Base-by-base conservation (phyloP, 2,113 vertebrate genomes). In the Kryptolebias marmoratus region DNA sequence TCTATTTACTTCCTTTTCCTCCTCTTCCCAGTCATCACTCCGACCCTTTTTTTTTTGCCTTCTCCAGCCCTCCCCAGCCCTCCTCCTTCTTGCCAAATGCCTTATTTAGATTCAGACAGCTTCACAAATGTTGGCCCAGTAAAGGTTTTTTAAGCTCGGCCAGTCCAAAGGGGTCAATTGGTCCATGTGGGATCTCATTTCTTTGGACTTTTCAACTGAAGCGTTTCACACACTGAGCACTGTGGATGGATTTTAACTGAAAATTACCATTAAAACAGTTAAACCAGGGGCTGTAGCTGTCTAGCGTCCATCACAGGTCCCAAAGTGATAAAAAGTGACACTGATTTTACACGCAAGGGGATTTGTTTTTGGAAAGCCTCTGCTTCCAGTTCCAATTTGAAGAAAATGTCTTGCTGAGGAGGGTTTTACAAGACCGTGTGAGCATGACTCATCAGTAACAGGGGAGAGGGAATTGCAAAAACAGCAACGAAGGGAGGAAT, bases 81-180 rank as follows among this genome's bases (percentile, higher is more conserved):
- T 71, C 16, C 52, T 48, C 16, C 27, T 71, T 47, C 44, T 65
- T 81, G 73, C 75, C 69, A 83, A 81, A 65, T 4, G 50, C 55
- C 68, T 67, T 58, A 76, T 80, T 84, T 71, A 67, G 68, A 74
- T 75, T 64, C 48, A 16, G 53, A 53, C 73, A 58, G 61, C 57
- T 63, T 68, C 28, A 45, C 31, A 22, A 62, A 61, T 69, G 31
- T 22, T 22, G 14, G 69, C 70, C 67, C 64, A 64, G 70, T 81
- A 77, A 77, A 68, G 85, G 57, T 59, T 16, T 5, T 31, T 31
- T 52, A 15, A 14, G 28, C 64, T 16, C 18, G 44, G 49, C 22
- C 73, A 15, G 45, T 75, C 59, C 45, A 68, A 49, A 58, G 22
- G 31, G 58, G 65, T 72, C 49, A 77, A 50, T 3, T 62, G 50